phyloP scores from a whole-genome alignment of 2,797 vertebrate genomes.

The Gymnopithys bicolor region DNA sequence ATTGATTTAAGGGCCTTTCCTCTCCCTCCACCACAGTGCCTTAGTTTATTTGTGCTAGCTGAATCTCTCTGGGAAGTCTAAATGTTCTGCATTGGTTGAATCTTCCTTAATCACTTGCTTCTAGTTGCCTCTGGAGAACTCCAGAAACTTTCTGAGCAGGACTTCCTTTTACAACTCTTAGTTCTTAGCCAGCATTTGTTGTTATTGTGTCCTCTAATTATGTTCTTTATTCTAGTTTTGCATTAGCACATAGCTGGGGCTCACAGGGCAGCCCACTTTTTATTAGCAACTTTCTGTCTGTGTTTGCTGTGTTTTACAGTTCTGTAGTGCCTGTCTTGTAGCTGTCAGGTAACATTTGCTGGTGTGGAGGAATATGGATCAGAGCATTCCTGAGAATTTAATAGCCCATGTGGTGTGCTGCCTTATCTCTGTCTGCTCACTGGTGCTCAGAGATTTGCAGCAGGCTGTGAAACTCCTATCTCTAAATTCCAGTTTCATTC shows the following conservation, averaged over 20 bases:
- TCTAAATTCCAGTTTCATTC: conserved; percentile 33
- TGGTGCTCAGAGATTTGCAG: conserved; percentile 33
- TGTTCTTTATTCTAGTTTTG: background rate
- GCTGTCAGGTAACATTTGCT: conserved; percentile 28
- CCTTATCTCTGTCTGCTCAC: conserved; percentile 1
- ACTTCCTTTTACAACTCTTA: background rate
- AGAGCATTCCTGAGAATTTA: conserved; percentile 4
- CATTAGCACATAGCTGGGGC: background rate
- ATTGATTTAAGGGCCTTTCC: background rate
- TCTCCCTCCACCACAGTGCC: background rate
- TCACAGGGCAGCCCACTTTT: background rate
- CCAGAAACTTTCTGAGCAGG: background rate
- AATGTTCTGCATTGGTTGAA: background rate
- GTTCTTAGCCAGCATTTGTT: background rate
- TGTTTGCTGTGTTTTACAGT: background rate
- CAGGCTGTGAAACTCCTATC: background rate
- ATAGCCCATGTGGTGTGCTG: background rate
- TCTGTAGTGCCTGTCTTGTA: background rate
- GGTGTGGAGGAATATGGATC: background rate
- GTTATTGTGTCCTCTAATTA: background rate
- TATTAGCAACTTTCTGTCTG: background rate
- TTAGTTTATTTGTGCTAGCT: background rate
- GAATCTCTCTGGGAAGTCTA: background rate
- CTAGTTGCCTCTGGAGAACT: background rate
- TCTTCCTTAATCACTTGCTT: background rate